Conservation (phyloP, 2,113 vertebrate species). For the Larimichthys polyactis region DNA sequence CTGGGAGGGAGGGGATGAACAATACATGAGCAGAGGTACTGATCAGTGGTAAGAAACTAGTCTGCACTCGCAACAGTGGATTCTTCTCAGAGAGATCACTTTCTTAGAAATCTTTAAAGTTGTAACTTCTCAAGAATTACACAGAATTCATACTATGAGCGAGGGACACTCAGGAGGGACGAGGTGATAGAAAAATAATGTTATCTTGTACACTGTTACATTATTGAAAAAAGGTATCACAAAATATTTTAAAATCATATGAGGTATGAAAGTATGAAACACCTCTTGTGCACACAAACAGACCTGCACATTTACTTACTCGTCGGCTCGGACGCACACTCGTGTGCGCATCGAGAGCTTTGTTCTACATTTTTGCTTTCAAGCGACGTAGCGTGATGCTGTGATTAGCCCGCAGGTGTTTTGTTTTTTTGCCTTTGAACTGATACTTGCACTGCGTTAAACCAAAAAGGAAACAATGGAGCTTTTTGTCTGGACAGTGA, state of each 20-base stretch:
- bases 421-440: slow-evolving; percentile 6
- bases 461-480: slow-evolving; percentile 7
- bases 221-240: slow-evolving; percentile 73
- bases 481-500: slow-evolving; percentile 5
- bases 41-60: slow-evolving; percentile 53
- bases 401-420: slow-evolving; percentile 11
- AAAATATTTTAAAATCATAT: slow-evolving; percentile 74
- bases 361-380: slow-evolving; percentile 36
- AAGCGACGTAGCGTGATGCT: slow-evolving; percentile 14
- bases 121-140: slow-evolving; percentile 32
- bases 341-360: slow-evolving; percentile 2
- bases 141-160: slow-evolving; percentile 59
- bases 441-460: background rate
- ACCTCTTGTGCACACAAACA: slow-evolving; percentile 49
- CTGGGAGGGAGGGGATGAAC: background rate
- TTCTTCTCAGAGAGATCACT: slow-evolving; percentile 38
- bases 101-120: slow-evolving; percentile 46
- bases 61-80: slow-evolving; percentile 17
- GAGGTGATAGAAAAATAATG: slow-evolving; percentile 74
- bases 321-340: slow-evolving; percentile 39
- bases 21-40: slow-evolving; percentile 29
- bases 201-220: slow-evolving; percentile 57
- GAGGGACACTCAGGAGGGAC: background rate
- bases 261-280: slow-evolving; percentile 81
- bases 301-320: slow-evolving; percentile 3